Conservation (phyloP, 2,888 invertebrate genomes). For the Epirrhoe alternata region DNA sequence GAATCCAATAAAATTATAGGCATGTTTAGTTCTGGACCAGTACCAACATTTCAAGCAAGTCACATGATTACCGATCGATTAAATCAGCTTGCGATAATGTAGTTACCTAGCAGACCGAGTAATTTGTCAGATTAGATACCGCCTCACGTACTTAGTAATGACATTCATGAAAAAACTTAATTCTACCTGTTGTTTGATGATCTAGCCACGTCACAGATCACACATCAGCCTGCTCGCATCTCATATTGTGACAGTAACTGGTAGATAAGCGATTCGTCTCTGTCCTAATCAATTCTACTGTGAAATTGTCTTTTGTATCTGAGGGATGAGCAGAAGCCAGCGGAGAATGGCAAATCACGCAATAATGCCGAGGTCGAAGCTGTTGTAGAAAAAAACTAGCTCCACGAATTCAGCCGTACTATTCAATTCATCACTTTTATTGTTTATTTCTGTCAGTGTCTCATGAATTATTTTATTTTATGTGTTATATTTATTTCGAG, state of each 20-base stretch:
- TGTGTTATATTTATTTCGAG: conserved; percentile 54
- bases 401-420: conserved; percentile 66
- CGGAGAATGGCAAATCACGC: conserved; percentile 43
- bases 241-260: conserved; percentile 24
- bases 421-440: conserved; percentile 58
- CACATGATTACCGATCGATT: conserved; percentile 46
- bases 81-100: conserved; percentile 36
- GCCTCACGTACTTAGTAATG: conserved; percentile 49
- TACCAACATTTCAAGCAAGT: conserved; percentile 38
- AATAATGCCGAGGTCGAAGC: conserved; percentile 47
- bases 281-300: conserved; percentile 42
- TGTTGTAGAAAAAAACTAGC: conserved; percentile 85
- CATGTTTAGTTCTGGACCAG: conserved; percentile 21
- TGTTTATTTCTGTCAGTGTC: conserved; percentile 60
- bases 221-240: conserved; percentile 38
- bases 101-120: conserved; percentile 48
- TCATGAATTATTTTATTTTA: conserved; percentile 56
- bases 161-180: conserved; percentile 49
- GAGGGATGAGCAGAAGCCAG: conserved; percentile 43
- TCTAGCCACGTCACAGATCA: conserved; percentile 47
- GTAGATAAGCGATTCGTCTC: conserved; percentile 27
- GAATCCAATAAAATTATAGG: neutral
- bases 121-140: conserved; percentile 67
- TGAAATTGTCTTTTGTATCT: conserved; percentile 45
- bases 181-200: conserved; percentile 47